Evolutionary conservation across 2,113 vertebrate species (phyloP), one percentile per base, ranked within the genome.

Genomic region (Elephas maximus): DNA sequence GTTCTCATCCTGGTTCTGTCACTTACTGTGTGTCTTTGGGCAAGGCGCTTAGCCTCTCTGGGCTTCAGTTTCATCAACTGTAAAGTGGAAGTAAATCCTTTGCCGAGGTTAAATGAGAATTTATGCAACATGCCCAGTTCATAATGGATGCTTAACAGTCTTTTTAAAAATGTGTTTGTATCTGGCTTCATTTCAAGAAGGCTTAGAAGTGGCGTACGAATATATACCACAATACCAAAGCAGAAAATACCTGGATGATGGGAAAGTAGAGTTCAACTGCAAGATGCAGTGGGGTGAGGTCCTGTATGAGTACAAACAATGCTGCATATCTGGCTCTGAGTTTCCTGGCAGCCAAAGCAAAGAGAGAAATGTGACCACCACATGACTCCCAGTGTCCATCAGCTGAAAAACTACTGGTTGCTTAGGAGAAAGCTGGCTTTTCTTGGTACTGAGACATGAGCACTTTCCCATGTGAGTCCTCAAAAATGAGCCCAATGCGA

Each of bases 261-360:
- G 67, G 15, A 18, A 71, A n/a, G 15, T 71, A 71, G 14, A n/a
- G 67, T n/a, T 71, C 67, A 71, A 71, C 26, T 6, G 26, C 2
- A 1, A n/a, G 3, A 10, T 2, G 17, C 37, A 12, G 20, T 1
- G 0, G 85, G 24, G 2, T 45, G 26, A 63, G 62, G 33, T 17
- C 15, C 53, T 6, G 37, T 11, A n/a, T 1, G 33, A 30, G 20
- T n/a, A 28, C 10, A 6, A 73, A n/a, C 69, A 11, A 57, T 41
- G 71, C 24, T 17, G 6, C 12, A 11, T 1, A 0, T 18, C 26
- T 37, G 82, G 90, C n/a, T 85, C 48, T 1, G 79, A 73, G 48
- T 76, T 84, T 63, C 92, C 92, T 41, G 26, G 88, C 60, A 45
- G 80, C 83, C 90, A 63, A 41, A 53, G 73, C 87, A 88, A 69